Evolutionary conservation across 2,888 invertebrate species (phyloP).

Genomic region (Quadriops clusia): DNA sequence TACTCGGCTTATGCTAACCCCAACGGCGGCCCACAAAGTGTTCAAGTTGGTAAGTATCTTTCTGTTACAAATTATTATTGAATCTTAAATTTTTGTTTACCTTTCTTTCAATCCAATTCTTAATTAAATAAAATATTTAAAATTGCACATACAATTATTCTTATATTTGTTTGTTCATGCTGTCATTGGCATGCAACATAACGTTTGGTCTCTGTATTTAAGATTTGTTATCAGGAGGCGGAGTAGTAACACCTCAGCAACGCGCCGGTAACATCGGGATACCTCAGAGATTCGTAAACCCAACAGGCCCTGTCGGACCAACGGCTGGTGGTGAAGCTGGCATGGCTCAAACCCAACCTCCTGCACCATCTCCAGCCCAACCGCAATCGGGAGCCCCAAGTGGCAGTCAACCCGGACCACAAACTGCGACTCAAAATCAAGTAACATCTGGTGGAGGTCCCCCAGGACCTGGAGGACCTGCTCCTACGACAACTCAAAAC

Average conservation of each 20-base stretch:
- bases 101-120: too few species aligned
- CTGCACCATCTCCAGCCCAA: constrained; percentile 66
- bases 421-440: constrained; percentile 42
- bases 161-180: too few species aligned
- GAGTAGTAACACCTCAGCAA: constrained; percentile 46
- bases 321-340: constrained; percentile 49
- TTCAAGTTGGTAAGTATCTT: constrained; percentile 33
- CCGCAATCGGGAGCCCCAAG: constrained; percentile 63
- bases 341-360: constrained; percentile 63
- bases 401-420: constrained; percentile 47
- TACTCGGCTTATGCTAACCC: constrained; percentile 47
- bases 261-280: constrained; percentile 27
- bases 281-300: constrained; percentile 27
- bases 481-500: too few species aligned
- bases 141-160: too few species aligned
- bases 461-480: too few species aligned
- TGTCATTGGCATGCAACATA: too few species aligned
- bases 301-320: constrained; percentile 36
- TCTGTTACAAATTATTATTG: too few species aligned
- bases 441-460: constrained; percentile 36
- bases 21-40: constrained; percentile 42
- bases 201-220: neutral
- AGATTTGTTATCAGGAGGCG: too few species aligned
- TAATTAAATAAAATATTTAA: too few species aligned
- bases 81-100: too few species aligned